phyloP scores from a whole-genome alignment of 1,140 invertebrate genomes.

The Drosophila lacertosa region DNA sequence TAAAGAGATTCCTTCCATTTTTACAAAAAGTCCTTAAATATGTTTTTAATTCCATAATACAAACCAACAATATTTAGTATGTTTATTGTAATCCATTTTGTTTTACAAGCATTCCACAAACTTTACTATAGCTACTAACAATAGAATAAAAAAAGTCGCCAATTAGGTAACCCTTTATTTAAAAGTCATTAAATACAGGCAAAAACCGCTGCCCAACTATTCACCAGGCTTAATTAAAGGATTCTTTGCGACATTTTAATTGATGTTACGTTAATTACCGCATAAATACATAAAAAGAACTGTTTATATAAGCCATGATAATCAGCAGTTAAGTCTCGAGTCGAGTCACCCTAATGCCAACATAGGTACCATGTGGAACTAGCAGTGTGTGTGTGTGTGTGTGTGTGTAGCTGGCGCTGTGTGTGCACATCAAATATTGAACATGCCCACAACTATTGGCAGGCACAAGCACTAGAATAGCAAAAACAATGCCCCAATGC shows the following conservation, averaged over 20 bases:
- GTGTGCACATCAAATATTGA: slow-evolving; percentile 71
- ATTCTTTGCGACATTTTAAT: slow-evolving; percentile 23
- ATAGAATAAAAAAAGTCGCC: background rate
- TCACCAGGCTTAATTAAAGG: slow-evolving; percentile 11
- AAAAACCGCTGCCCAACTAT: background rate
- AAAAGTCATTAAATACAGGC: slow-evolving; percentile 3
- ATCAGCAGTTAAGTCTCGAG: slow-evolving; percentile 26
- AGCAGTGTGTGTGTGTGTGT: slow-evolving; percentile 17
- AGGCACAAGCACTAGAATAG: slow-evolving; percentile 20
- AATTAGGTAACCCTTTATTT: slow-evolving; percentile 1
- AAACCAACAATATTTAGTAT: no score
- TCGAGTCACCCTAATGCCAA: slow-evolving; percentile 56
- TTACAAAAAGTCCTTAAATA: no score
- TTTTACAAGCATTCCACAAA: background rate
- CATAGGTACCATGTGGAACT: slow-evolving; percentile 7
- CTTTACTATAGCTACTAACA: background rate
- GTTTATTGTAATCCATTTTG: background rate
- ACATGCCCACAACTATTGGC: slow-evolving; percentile 76
- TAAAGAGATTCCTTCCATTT: no score
- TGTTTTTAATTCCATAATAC: no score
- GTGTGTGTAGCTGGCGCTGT: no score
- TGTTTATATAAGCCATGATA: slow-evolving; percentile 24
- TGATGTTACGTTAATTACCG: slow-evolving; percentile 24
- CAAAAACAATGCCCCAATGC: slow-evolving; percentile 64
- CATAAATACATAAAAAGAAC: slow-evolving; percentile 15